phyloP scores from a whole-genome alignment of 2,113 vertebrate genomes.

The Donacobius atricapilla region DNA sequence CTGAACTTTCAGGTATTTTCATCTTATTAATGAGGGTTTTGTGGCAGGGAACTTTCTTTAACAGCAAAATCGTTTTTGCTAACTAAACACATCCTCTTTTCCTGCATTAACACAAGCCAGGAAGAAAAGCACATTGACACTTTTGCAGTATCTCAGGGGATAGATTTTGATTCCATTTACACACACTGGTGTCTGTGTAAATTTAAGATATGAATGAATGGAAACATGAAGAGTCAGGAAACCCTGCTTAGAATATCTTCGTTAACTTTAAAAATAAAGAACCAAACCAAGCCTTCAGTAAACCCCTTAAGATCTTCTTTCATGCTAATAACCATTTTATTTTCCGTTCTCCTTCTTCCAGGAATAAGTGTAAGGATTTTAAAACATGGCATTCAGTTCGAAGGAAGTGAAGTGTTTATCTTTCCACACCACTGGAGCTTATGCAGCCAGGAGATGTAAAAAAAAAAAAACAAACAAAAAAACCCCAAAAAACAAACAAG shows the following conservation, averaged over 20 bases:
- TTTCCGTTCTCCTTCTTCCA: neutral
- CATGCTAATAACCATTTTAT: neutral
- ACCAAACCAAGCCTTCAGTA: neutral
- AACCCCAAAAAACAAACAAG: no score
- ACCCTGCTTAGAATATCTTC: neutral
- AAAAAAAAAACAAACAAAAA: neutral
- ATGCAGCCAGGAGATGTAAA: neutral
- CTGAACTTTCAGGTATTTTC: neutral
- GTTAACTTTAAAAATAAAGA: neutral
- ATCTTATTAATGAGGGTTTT: neutral
- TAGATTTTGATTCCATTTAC: neutral
- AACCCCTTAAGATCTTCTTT: neutral
- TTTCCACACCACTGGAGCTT: neutral
- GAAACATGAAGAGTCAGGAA: neutral
- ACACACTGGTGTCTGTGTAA: neutral
- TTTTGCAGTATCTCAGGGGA: neutral
- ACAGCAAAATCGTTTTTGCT: neutral
- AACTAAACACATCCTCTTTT: neutral
- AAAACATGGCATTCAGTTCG: fast-evolving
- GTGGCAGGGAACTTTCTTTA: neutral
- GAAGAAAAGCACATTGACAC: neutral
- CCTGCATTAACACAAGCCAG: neutral
- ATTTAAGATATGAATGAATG: neutral
- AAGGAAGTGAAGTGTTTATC: conserved; percentile 2
- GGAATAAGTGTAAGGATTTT: neutral